Base-by-base conservation (phyloP, 2,888 invertebrate genomes). In the Drosophila paranaensis region DNA sequence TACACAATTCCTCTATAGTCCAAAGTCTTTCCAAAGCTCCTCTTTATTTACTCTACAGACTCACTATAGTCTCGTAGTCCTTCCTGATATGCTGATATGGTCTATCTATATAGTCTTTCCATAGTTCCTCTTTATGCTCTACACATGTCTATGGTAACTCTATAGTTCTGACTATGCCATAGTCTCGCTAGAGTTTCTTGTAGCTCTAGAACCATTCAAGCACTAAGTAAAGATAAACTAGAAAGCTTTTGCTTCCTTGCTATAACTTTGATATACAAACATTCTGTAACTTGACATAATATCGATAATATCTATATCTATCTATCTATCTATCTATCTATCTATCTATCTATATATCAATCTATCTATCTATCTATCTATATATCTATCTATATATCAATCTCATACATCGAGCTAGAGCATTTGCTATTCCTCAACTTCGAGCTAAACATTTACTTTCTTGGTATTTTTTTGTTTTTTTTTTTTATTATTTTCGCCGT, bases 401-500 rank as follows among this genome's bases (percentile, higher is more conserved):
- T 2, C 20, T 20, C 20, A 20, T 20, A 2, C 20, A 27, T 27
- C 5, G 27, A n/a, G n/a, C 25, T 8, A 57, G 45, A 2, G 57
- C 25, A 57, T 57, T 46, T n/a, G 5, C 8, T 6, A 16, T 30
- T 27, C 48, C 14, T 3, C 16, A 2, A 25, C 3, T 27, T n/a
- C 0, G 1, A 2, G 45, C 0, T 1, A 25, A 37, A 14, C 8
- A 30, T 0, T 25, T 14, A 13, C 11, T 42, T 30, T 50, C 13
- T 42, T 14, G 11, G 6, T 51, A 25, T 63, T 60, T n/a, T n/a
- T 45, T 30, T 27, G 56, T n/a, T n/a, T 20, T 20, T 30, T 30
- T 30, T 30, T 30, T 3, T 30, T 30, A 6, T 33, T 33, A 8
- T 33, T 33, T 33, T 33, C 30, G 30, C 8, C 8, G 30, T 35